Evolutionary conservation across 2,888 invertebrate species (phyloP).

Genomic region (Drosophila pseudotalamancana): DNA sequence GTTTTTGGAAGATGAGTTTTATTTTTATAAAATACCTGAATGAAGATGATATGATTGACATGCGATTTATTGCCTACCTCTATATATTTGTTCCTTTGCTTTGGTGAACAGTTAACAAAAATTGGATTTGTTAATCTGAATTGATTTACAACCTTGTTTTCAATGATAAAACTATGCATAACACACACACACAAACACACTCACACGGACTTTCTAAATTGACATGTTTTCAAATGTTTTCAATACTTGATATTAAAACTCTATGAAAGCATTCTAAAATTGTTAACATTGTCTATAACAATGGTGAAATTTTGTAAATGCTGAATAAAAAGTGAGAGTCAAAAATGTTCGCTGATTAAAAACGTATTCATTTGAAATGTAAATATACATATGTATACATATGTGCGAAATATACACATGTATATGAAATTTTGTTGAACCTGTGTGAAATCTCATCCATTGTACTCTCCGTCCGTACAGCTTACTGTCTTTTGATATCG

Average conservation of each 20-base stretch:
- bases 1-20: no score
- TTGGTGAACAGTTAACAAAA: no score
- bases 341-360: conserved; percentile 1
- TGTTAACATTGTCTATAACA: not conserved
- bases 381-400: not conserved
- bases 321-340: conserved; percentile 18
- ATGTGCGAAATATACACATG: not conserved
- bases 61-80: no score
- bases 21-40: no score
- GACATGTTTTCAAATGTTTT: not conserved
- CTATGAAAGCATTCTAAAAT: conserved; percentile 3
- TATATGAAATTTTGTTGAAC: conserved; percentile 15
- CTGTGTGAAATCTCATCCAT: conserved; percentile 27
- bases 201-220: conserved; percentile 1
- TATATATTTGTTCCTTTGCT: no score
- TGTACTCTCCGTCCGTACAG: conserved; percentile 24
- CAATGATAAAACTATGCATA: not conserved
- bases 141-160: not conserved
- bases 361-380: not conserved
- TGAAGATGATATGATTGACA: no score
- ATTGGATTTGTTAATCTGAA: not conserved
- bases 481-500: conserved; percentile 26
- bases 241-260: not conserved
- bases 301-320: conserved; percentile 11
- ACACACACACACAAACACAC: not conserved